phyloP scores from a whole-genome alignment of 2,113 vertebrate genomes.

The Perca flavescens region DNA sequence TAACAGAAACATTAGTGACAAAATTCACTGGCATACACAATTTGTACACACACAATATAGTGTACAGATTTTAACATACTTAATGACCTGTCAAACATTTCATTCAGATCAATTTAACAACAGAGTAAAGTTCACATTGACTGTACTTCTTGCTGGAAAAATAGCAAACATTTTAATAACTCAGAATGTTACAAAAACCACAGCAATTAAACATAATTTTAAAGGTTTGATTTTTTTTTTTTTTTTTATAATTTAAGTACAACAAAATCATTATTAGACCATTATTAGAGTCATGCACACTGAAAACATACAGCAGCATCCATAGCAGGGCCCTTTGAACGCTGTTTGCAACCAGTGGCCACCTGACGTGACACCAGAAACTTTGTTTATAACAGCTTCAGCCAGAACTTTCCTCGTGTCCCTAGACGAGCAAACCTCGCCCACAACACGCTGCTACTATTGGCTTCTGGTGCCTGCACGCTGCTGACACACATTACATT shows the following conservation, averaged over 20 bases:
- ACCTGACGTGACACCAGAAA: constrained; percentile 55
- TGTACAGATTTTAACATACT: constrained; percentile 1
- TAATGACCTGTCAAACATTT: not conserved
- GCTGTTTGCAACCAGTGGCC: not conserved
- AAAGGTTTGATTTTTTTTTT: not conserved
- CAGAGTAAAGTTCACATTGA: not conserved
- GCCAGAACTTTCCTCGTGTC: constrained; percentile 61
- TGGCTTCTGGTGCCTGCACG: constrained; percentile 2
- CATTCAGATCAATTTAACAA: not conserved
- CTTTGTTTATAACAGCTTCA: constrained; percentile 48
- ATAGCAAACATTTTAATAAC: not conserved
- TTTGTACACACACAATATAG: not conserved
- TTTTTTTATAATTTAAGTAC: not conserved
- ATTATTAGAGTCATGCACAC: not conserved
- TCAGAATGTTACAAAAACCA: not conserved
- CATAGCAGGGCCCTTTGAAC: constrained; percentile 18
- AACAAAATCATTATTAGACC: not conserved
- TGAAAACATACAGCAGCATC: not conserved
- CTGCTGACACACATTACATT: not conserved
- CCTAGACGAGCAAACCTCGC: not conserved
- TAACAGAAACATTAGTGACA: constrained; percentile 24
- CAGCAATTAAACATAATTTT: not conserved
- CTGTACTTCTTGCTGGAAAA: not conserved
- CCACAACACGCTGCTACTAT: constrained; percentile 3
- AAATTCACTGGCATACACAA: not conserved